phyloP scores from a whole-genome alignment of 1,140 invertebrate species.

The Pogonomyrmex californicus region DNA sequence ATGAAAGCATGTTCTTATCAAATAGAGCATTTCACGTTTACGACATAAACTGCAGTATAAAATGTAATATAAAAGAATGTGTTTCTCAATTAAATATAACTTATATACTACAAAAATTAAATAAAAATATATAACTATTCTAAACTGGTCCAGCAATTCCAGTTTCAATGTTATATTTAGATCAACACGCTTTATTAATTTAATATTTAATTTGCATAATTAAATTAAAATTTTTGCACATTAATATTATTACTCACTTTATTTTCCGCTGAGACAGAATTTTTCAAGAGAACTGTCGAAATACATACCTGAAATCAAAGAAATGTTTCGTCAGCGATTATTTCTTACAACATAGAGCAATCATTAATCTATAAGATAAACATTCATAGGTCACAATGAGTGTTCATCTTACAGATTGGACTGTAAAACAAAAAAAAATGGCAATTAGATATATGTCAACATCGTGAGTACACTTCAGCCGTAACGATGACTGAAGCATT shows the following conservation, averaged over 20 bases:
- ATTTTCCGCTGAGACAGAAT: neutral
- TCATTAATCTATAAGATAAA: slow-evolving; percentile 16
- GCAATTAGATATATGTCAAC: slow-evolving; percentile 46
- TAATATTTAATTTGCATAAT: neutral
- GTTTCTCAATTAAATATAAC: neutral
- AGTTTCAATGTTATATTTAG: neutral
- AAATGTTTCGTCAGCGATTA: neutral
- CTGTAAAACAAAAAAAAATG: neutral
- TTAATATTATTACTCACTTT: slow-evolving; percentile 32
- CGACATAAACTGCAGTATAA: neutral
- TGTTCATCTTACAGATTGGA: neutral
- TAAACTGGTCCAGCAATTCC: neutral
- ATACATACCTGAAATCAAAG: slow-evolving; percentile 78
- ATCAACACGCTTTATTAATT: neutral
- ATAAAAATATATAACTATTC: neutral
- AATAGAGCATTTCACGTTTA: slow-evolving; percentile 6
- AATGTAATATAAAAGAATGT: neutral
- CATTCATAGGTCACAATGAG: neutral
- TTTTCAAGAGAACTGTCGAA: neutral
- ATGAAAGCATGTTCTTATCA: slow-evolving; percentile 19
- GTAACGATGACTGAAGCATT: slow-evolving; percentile 29
- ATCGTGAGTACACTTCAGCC: slow-evolving; percentile 41
- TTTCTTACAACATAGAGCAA: neutral
- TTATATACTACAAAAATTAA: neutral
- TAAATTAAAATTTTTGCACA: slow-evolving; percentile 9